Evolutionary conservation across 2,888 invertebrate species (phyloP), one percentile per base, ranked within the genome.

Genomic region (Amiota minor): DNA sequence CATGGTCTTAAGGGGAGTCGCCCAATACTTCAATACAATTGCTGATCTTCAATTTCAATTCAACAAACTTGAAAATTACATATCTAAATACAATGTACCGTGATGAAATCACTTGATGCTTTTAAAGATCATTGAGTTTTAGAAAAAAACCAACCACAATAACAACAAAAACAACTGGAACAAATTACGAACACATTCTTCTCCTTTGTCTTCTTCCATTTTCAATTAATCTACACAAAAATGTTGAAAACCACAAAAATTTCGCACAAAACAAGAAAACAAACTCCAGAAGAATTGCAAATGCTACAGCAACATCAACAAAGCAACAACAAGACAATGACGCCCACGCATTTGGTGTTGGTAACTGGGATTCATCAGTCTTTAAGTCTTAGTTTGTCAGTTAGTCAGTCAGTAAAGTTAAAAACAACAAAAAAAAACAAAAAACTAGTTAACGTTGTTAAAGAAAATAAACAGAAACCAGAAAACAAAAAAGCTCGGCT

Each of bases 181-280:
- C 86, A 82, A 82, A 82, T 81, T 80, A 80, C 86, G 73, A 76
- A 77, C 79, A 85, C 53, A 53, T 53, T 53, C 8, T 53, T 53
- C 16, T 53, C 6, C 35, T 6, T 53, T 53, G 53, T 14, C 53
- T 85, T 80, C 59, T 82, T 85, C 78, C 77, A 79, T 79, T 79
- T 73, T 72, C 77, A 78, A 84, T 76, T 75, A 75, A 71, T 76
- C 6, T 35, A 86, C 86, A 84, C 85, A 84, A 85, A 86, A 82
- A 83, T 84, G 81, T 75, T 74, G 35, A 62, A 74, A 74, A 69
- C 81, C 80, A 35, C 23, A 62, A 62, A 45, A 45, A 45, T 62
- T 62, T n/a, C 2, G 2, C 11, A 11, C 45, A 62, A 62, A 62
- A 62, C 3, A 23, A 23, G 3, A 3, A 3, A 23, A 23, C 23